phyloP scores from a whole-genome alignment of 2,888 invertebrate species.

The Cylloceria caligata region DNA sequence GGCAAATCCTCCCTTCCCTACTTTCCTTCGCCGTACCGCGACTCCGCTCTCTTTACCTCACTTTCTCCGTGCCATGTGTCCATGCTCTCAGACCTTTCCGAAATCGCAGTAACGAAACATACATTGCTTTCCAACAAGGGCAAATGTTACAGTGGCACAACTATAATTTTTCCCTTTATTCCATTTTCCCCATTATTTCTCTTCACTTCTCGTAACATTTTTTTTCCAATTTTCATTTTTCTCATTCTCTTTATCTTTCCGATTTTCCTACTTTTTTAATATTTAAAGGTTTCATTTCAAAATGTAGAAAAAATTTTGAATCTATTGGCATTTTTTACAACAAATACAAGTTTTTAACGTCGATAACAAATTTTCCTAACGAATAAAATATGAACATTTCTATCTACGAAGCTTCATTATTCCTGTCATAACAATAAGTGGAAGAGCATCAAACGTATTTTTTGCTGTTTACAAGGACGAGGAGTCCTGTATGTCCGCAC shows the following conservation, averaged over 20 bases:
- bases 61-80: slow-evolving; percentile 66
- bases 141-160: neutral
- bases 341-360: too few relatives aligned
- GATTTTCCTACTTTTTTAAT: too few relatives aligned
- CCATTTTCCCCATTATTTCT: neutral
- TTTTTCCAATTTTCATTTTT: too few relatives aligned
- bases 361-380: neutral
- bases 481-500: slow-evolving; percentile 33
- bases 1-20: slow-evolving; percentile 65
- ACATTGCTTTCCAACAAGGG: neutral
- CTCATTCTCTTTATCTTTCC: too few relatives aligned
- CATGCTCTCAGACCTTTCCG: slow-evolving; percentile 51
- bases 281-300: too few relatives aligned
- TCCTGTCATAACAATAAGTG: neutral
- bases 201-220: too few relatives aligned
- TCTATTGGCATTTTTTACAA: too few relatives aligned
- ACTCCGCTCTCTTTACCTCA: slow-evolving; percentile 65
- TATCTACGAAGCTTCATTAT: neutral
- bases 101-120: slow-evolving; percentile 33
- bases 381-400: neutral
- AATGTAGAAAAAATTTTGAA: too few relatives aligned
- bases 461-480: slow-evolving; percentile 54
- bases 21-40: slow-evolving; percentile 62
- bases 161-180: neutral
- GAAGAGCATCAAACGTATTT: slow-evolving; percentile 5